Evolutionary conservation across 1,140 invertebrate species (phyloP), one percentile per base, ranked within the genome.

Genomic region (Thereuonema tuberculata): DNA sequence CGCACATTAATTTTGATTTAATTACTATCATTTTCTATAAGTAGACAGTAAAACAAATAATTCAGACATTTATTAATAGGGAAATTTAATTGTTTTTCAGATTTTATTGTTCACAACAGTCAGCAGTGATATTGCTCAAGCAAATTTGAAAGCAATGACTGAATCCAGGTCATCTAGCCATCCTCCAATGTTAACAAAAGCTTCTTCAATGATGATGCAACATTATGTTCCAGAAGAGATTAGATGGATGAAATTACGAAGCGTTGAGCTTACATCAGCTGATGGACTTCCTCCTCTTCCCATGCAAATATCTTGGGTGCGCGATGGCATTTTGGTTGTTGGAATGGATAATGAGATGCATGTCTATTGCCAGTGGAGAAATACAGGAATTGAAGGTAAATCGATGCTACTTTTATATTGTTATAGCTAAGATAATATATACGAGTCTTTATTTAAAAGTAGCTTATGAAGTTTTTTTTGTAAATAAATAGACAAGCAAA

Each of bases 311-410:
- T 95, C 91, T 0, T 99, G 96, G 96, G 94, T 98, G 0, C 80
- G 95, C 28, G 93, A 97, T 68, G 96, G 96, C 2, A 93, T 99
- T 63, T 76, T 99, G 2, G 91, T 99, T 0, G 93, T 98, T 2
- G 96, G 94, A 24, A 98, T 99, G 93, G 93, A 98, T 69, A 98
- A 93, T 28, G 96, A 99, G 73, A 98, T 99, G 92, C 93, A 98
- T 67, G 93, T 98, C 0, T 99, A 98, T 70, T 95, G 93, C 0
- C 96, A 99, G 71, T 99, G 96, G 95, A 69, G 57, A 53, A 56
- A 53, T 29, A 5, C 57, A 56, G 29, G 14, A 55, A 27, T 21
- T 21, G 48, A 12, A 9, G n/a, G 48, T 21, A n/a, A 12, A 43
- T 12, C 37, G 37, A 43, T 12, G 37, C n/a, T 43, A 43, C 37